A percentile compares a stretch with the other conserved stretches of the same genome.
Conservation (phyloP, 2,797 vertebrate species). For the Sciurus vulgaris region DNA sequence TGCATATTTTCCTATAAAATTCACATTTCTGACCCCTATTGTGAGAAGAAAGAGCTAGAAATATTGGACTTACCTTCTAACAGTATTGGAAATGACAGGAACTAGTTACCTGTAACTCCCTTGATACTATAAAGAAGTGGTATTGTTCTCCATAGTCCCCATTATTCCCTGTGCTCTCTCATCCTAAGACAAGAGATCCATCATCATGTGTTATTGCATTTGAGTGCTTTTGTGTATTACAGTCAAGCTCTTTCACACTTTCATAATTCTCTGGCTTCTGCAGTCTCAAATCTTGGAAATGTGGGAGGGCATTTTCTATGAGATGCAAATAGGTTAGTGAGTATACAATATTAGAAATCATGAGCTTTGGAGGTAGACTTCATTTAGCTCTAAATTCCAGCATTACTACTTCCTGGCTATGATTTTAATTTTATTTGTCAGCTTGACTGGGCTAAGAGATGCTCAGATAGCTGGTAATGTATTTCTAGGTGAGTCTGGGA, state of each 20-base stretch:
- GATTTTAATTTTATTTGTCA: not conserved
- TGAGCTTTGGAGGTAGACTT: not conserved
- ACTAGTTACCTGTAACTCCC: not conserved
- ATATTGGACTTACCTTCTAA: not conserved
- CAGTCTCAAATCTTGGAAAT: not conserved
- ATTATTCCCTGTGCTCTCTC: not conserved
- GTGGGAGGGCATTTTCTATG: not conserved
- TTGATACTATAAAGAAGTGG: not conserved
- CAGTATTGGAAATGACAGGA: not conserved
- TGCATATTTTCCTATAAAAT: not conserved
- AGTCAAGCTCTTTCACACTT: not conserved
- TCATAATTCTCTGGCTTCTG: not conserved
- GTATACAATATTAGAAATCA: not conserved
- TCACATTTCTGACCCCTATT: not conserved
- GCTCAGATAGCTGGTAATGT: not conserved
- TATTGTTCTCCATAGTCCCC: not conserved
- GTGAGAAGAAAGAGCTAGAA: not conserved
- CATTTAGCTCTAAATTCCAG: not conserved
- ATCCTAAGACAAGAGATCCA: not conserved
- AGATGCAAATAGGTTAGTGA: not conserved
- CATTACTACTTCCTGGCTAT: not conserved
- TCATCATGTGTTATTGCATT: not conserved
- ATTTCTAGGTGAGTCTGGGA: not conserved
- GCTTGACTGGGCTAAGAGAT: not conserved
- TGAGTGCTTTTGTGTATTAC: not conserved